Base-by-base conservation (phyloP, 2,888 invertebrate species). In the Bembecia ichneumoniformis region DNA sequence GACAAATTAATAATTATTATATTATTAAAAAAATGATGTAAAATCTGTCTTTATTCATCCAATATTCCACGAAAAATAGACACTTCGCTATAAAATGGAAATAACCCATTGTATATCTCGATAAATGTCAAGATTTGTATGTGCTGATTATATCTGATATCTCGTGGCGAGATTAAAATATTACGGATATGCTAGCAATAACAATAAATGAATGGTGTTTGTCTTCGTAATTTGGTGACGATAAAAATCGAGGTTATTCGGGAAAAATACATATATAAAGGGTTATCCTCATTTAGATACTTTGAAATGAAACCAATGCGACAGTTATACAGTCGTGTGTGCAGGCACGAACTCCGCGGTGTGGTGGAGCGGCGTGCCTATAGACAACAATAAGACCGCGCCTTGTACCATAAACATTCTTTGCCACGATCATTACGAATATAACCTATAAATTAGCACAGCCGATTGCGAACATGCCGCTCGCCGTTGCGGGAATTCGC, bases 321-420 rank as follows among this genome's bases (percentile, higher is more conserved):
- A 77, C 81, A 78, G 77, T 75, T 74, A 80, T 80, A 71, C 75
- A 71, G 68, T 74, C 71, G 71, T 72, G 75, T 73, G 77, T 68
- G 77, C 68, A 46, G 58, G 68, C 68, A 66, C 66, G 71, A 71
- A 62, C 66, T 57, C 55, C 59, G 59, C 62, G 54, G 51, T 28
- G 28, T 9, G 7, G 28, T 28, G 28, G 28, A 28, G 9, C 51
- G 68, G 69, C 74, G 71, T 72, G 72, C 74, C 72, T 73, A 74
- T 74, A 73, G 71, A 74, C 76, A 80, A 84, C 82, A 84, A 83
- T 84, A 71, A 80, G 77, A 79, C 82, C 82, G 77, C 82, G 74
- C 82, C 84, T 78, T 74, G 71, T 67, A 72, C 76, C 73, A 79
- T 82, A 82, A 80, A 83, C 83, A 83, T 84, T 86, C 81, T 83